Conservation (phyloP, 2,888 invertebrate species). For the Zelleria hepariella region DNA sequence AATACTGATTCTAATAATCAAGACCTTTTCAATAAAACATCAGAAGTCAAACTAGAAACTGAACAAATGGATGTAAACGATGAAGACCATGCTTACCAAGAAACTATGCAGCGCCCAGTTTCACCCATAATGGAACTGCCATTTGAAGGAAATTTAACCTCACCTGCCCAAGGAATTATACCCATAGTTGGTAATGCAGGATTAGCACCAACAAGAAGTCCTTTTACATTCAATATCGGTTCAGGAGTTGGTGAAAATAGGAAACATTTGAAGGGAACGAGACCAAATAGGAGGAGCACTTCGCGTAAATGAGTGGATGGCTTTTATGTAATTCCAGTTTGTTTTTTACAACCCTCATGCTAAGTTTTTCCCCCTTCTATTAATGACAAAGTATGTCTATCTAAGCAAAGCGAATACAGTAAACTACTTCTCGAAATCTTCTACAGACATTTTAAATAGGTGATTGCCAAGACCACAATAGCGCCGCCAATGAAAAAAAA, state of each 20-base stretch:
- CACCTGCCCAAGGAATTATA: background rate
- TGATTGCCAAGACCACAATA: too few species aligned
- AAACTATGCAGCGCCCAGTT: background rate
- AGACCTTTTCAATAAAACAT: conserved; percentile 1
- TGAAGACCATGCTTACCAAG: background rate
- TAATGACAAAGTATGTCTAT: too few species aligned
- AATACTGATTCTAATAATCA: conserved; percentile 8
- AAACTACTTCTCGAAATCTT: too few species aligned
- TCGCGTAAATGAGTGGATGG: conserved; percentile 19
- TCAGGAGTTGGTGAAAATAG: conserved; percentile 8
- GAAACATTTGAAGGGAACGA: conserved; percentile 13
- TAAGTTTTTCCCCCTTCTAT: too few species aligned
- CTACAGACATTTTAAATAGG: too few species aligned
- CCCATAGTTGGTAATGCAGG: background rate
- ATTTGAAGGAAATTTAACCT: background rate
- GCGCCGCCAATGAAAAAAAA: too few species aligned
- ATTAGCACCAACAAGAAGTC: background rate
- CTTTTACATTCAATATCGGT: conserved; percentile 29
- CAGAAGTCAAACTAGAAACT: background rate
- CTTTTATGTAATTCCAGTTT: too few species aligned
- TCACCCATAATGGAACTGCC: background rate
- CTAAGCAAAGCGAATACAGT: too few species aligned
- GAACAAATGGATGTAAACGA: conserved; percentile 31
- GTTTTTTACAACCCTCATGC: too few species aligned
- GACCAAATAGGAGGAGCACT: conserved; percentile 20